A percentile compares a stretch with the other conserved stretches of the same genome.
These are phyloP conservation scores for Ichneumoninae sp. DNA, from an alignment of 2,888 invertebrate genomes.

Conservation along the genomic window DNA sequence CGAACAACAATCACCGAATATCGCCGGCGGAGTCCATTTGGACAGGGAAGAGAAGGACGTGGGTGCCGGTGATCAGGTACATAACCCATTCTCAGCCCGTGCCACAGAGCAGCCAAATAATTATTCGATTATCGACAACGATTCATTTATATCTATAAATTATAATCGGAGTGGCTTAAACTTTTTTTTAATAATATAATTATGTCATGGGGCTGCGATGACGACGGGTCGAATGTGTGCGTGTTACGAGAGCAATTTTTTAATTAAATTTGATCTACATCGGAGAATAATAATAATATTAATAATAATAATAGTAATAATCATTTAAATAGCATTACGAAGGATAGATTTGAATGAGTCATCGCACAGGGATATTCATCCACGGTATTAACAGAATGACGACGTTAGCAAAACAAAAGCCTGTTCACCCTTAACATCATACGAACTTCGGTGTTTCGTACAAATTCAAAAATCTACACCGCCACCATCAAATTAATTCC, in stretches of 20 bases:
- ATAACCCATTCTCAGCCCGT: slow-evolving; percentile 82
- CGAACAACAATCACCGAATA: slow-evolving; percentile 98
- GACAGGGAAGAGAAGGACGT: slow-evolving; percentile 94
- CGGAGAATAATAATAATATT: neutral
- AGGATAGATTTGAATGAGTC: slow-evolving; percentile 48
- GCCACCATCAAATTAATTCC: slow-evolving; percentile 21
- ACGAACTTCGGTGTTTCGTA: slow-evolving; percentile 20
- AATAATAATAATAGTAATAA: neutral
- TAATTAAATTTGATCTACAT: neutral
- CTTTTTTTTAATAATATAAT: slow-evolving; percentile 6
- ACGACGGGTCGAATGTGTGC: slow-evolving; percentile 40
- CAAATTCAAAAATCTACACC: slow-evolving; percentile 28
- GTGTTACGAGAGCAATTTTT: slow-evolving; percentile 19
- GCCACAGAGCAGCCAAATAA: slow-evolving; percentile 82
- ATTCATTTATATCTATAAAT: slow-evolving; percentile 25
- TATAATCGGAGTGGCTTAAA: slow-evolving; percentile 34
- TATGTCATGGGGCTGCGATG: slow-evolving; percentile 23
- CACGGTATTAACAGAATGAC: slow-evolving; percentile 40
- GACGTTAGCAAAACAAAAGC: slow-evolving; percentile 14
- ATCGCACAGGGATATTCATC: slow-evolving; percentile 36
- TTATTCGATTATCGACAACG: slow-evolving; percentile 56
- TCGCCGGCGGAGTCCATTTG: slow-evolving; percentile 97
- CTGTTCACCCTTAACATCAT: slow-evolving; percentile 33
- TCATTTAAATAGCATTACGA: slow-evolving; percentile 15
- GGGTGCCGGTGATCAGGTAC: slow-evolving; percentile 99